A percentile compares a stretch with the other conserved stretches of the same genome.
phyloP scores from a whole-genome alignment of 2,797 vertebrate species.

The Chelon labrosus region DNA sequence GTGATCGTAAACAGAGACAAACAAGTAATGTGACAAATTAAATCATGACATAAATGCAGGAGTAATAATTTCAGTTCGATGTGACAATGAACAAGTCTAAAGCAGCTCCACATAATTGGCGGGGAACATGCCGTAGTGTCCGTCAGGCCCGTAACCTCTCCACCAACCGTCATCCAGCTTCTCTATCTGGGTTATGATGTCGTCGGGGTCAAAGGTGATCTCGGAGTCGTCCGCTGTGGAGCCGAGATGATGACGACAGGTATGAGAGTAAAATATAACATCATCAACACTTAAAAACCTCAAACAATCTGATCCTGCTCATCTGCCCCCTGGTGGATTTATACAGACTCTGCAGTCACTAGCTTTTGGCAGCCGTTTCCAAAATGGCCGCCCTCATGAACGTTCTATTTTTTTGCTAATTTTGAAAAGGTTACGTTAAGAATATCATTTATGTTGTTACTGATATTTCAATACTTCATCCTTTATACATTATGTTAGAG shows the following conservation, averaged over 20 bases:
- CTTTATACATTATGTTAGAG: too few species aligned
- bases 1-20: not conserved
- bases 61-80: not conserved
- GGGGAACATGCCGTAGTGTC: constrained; percentile 93
- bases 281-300: not conserved
- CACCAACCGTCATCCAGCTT: constrained; percentile 96
- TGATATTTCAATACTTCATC: too few species aligned
- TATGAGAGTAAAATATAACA: not conserved
- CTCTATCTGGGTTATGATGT: constrained; percentile 93
- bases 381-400: too few species aligned
- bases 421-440: too few species aligned
- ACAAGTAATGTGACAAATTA: not conserved
- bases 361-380: too few species aligned
- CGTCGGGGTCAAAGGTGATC: constrained; percentile 94
- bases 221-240: constrained; percentile 90
- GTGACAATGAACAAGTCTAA: constrained; percentile 28
- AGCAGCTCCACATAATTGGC: constrained; percentile 93
- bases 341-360: too few species aligned
- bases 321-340: too few species aligned
- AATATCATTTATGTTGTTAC: too few species aligned
- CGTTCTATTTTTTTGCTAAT: too few species aligned
- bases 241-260: too few species aligned
- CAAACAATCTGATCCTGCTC: not conserved
- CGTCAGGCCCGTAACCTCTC: constrained; percentile 88
- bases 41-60: too few species aligned